phyloP scores from a whole-genome alignment of 2,797 vertebrate genomes.

The Peromyscus aztecus region DNA sequence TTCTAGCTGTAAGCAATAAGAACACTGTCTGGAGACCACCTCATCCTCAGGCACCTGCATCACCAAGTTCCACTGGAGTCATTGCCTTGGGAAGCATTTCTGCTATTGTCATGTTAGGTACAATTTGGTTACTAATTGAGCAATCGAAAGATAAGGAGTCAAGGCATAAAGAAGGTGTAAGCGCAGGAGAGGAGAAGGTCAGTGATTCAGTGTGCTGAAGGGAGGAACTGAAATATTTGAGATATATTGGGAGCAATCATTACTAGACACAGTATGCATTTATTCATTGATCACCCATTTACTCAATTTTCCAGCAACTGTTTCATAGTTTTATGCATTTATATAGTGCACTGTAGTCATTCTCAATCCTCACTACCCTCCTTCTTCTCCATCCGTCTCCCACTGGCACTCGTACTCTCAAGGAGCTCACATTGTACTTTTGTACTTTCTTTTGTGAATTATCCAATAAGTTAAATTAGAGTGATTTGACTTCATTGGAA shows the following conservation, averaged over 20 bases:
- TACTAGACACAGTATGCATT: neutral
- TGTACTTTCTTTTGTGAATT: neutral
- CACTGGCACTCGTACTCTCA: neutral
- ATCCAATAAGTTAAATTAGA: neutral
- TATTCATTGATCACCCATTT: neutral
- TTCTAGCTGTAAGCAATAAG: neutral
- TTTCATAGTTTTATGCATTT: neutral
- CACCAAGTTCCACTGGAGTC: accelerated
- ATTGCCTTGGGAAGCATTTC: neutral
- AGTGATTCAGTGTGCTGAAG: neutral
- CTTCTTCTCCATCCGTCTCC: neutral
- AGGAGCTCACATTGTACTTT: neutral
- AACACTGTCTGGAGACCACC: neutral
- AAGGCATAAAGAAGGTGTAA: neutral
- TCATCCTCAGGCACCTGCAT: neutral
- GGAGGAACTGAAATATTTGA: neutral
- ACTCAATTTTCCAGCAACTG: neutral
- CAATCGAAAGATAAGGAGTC: neutral
- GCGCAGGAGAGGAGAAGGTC: neutral
- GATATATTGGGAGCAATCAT: accelerated
- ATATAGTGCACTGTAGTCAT: neutral
- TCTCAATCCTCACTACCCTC: neutral
- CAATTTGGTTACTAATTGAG: neutral
- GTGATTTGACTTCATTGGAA: neutral
- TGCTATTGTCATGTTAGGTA: neutral